Evolutionary conservation across 2,888 invertebrate species (phyloP).

Genomic region (Limnephilus auricula): DNA sequence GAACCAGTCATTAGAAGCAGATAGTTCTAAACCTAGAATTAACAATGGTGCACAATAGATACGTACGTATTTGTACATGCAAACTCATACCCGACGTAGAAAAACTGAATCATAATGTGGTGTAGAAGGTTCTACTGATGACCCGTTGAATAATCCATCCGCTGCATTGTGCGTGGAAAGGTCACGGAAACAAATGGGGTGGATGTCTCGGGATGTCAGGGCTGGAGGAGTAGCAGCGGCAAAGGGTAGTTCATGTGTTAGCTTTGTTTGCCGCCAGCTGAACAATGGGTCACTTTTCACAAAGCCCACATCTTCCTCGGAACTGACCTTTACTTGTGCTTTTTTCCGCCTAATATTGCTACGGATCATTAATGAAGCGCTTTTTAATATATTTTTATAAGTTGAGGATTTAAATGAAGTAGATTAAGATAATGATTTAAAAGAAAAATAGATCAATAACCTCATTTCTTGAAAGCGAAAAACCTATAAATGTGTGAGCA

Average conservation of each 20-base stretch:
- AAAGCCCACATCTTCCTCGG: constrained; percentile 3
- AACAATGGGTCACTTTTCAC: constrained; percentile 46
- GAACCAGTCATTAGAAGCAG: not conserved
- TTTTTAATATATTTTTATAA: not conserved
- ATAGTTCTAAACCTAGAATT: not conserved
- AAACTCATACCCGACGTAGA: not conserved
- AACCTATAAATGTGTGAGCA: too few relatives aligned
- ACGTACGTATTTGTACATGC: not conserved
- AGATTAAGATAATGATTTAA: not conserved
- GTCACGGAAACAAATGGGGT: constrained; percentile 21
- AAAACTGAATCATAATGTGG: not conserved
- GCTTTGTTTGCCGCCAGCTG: not conserved
- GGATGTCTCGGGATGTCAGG: not conserved
- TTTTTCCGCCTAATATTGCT: not conserved
- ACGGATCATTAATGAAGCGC: not conserved
- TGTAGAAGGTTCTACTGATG: not conserved
- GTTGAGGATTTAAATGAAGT: not conserved
- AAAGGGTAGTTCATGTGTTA: constrained; percentile 27
- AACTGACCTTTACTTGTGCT: constrained; percentile 29
- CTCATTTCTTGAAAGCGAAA: too few relatives aligned
- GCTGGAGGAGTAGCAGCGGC: not conserved
- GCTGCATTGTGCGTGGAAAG: constrained; percentile 29
- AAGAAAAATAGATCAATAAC: not conserved
- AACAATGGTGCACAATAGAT: not conserved
- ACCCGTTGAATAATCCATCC: not conserved